These are phyloP conservation scores for Melieria crassipennis DNA, from an alignment of 2,888 invertebrate species.

Conservation along the genomic window DNA sequence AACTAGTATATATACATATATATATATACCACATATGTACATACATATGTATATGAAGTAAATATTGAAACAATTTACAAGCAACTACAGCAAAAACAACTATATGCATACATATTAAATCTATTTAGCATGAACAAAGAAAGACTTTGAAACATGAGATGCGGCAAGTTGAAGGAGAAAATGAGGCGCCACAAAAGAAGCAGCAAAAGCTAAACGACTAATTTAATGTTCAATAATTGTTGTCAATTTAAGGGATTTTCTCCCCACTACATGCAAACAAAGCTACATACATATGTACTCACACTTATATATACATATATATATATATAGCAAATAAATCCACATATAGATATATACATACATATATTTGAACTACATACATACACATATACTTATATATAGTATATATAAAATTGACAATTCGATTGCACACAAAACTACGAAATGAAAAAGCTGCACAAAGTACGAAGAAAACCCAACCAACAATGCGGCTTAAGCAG, in stretches of 20 bases:
- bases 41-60: conserved; percentile 36
- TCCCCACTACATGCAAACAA: not conserved
- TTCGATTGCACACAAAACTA: not conserved
- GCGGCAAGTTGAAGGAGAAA: no score
- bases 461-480: not conserved
- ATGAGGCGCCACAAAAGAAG: conserved; percentile 3
- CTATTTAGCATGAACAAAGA: conserved; percentile 39
- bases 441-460: conserved; percentile 1
- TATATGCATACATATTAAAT: conserved; percentile 38
- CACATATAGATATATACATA: not conserved
- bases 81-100: conserved; percentile 18
- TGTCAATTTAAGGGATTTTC: conserved; percentile 42
- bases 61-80: conserved; percentile 42
- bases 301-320: not conserved
- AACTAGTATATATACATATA: no score
- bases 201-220: conserved; percentile 32
- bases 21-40: conserved; percentile 8
- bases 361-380: not conserved
- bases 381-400: conserved; percentile 16
- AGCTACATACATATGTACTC: conserved; percentile 13
- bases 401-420: not conserved
- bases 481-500: not conserved
- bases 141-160: conserved; percentile 3
- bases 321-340: not conserved
- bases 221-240: conserved; percentile 41